phyloP scores from a whole-genome alignment of 2,888 invertebrate species.

The Timandra comae region DNA sequence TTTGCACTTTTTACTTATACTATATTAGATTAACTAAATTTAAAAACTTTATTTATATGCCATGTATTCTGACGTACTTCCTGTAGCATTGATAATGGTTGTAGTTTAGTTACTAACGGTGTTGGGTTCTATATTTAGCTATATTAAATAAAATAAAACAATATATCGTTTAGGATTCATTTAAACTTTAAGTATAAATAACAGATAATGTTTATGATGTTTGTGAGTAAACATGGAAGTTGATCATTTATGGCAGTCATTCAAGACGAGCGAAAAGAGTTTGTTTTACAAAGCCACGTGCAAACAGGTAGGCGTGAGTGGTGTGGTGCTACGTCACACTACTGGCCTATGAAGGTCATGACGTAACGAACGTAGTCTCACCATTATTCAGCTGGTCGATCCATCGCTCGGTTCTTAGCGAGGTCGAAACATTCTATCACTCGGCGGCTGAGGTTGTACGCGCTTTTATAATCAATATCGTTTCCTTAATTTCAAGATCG shows the following conservation, averaged over 20 bases:
- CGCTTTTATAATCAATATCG: slow-evolving; percentile 42
- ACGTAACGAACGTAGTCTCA: slow-evolving; percentile 58
- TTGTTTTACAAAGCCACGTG: slow-evolving; percentile 51
- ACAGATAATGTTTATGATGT: no score
- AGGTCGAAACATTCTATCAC: slow-evolving; percentile 56
- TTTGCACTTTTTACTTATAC: slow-evolving; percentile 30
- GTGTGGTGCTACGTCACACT: slow-evolving; percentile 48
- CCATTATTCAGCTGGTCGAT: slow-evolving; percentile 60
- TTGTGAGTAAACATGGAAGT: no score
- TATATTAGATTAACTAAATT: slow-evolving; percentile 3
- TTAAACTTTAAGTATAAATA: no score
- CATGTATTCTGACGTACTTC: slow-evolving; percentile 3
- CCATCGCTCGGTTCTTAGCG: slow-evolving; percentile 56
- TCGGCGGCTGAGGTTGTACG: slow-evolving; percentile 45
- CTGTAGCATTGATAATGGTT: slow-evolving; percentile 5
- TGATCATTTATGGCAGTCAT: slow-evolving; percentile 11
- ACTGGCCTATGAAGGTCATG: slow-evolving; percentile 63
- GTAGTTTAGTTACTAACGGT: no score
- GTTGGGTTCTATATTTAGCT: no score
- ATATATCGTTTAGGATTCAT: no score
- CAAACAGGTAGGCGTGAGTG: slow-evolving; percentile 57
- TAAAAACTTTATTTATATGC: no score
- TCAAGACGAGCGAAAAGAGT: slow-evolving; percentile 30
- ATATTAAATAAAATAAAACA: no score
- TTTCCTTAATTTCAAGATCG: slow-evolving; percentile 41